Percentiles rank a stretch among this genome's conserved stretches.
Conservation (phyloP, 2,113 vertebrate genomes). For the Cyprinodon variegatus region DNA sequence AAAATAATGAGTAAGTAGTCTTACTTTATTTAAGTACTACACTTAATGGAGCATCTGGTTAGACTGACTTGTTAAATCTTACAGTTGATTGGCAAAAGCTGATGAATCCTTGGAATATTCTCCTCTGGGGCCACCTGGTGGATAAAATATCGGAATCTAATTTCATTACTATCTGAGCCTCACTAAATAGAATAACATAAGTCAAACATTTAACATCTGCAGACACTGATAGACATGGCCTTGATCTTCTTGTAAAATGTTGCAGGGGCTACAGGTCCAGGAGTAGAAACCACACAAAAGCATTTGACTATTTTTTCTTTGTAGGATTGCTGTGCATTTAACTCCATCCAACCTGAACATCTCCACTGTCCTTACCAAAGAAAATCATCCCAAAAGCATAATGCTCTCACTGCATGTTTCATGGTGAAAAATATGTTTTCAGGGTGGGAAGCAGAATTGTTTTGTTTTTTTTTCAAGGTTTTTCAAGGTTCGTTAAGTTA, state of each 20-base stretch:
- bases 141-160: slow-evolving; percentile 3
- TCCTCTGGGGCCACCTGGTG: slow-evolving; percentile 61
- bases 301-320: no score
- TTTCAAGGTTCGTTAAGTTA: no score
- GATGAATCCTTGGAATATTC: neutral
- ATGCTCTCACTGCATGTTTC: neutral
- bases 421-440: neutral
- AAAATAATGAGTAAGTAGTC: slow-evolving; percentile 13
- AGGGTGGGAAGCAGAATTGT: neutral
- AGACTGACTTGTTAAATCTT: neutral
- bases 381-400: no score
- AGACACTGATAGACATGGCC: neutral
- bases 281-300: no score
- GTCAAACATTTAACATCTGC: neutral
- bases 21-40: neutral
- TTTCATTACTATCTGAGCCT: neutral
- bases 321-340: no score
- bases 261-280: no score
- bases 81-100: neutral
- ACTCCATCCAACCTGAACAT: no score
- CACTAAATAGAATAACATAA: neutral
- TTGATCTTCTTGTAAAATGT: neutral
- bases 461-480: neutral
- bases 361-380: no score
- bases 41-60: neutral